These are phyloP conservation scores for Drosophila kikkawai DNA, from an alignment of 1,140 invertebrate species.

Conservation along the genomic window DNA sequence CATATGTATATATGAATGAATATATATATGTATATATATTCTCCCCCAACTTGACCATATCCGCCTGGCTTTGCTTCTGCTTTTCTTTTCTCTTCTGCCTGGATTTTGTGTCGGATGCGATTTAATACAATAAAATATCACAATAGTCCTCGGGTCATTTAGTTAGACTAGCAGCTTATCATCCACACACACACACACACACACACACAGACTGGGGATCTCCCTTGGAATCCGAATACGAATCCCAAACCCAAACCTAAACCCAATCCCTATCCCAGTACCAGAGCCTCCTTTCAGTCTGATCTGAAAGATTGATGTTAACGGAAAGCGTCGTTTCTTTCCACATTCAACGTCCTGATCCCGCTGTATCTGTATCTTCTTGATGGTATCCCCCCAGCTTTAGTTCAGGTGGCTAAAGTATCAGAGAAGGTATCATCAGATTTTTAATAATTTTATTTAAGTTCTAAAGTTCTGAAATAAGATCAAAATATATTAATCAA, in stretches of 20 bases:
- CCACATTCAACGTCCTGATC: constrained; percentile 34
- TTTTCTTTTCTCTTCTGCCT: constrained; percentile 18
- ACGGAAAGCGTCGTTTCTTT: constrained; percentile 83
- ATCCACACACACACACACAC: constrained; percentile 44
- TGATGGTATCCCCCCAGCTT: constrained; percentile 27
- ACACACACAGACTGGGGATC: constrained; percentile 29
- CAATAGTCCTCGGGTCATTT: constrained; percentile 84
- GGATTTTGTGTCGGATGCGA: constrained; percentile 74
- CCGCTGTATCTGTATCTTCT: constrained; percentile 47
- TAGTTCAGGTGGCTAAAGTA: constrained; percentile 10
- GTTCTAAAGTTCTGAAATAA: neutral
- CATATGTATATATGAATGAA: neutral
- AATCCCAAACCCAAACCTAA: neutral
- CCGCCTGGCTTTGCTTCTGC: constrained; percentile 35
- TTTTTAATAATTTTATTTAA: neutral
- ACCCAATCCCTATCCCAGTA: neutral
- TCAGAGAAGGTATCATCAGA: neutral
- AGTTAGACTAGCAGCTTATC: constrained; percentile 84
- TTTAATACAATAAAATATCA: constrained; percentile 85
- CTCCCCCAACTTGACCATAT: constrained; percentile 41
- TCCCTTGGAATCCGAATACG: constrained; percentile 19
- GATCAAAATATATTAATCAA: too few species aligned
- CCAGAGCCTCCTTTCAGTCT: constrained; percentile 23
- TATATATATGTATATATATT: neutral
- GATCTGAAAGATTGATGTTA: constrained; percentile 84